Base-by-base conservation (phyloP, 2,797 vertebrate species). In the Hippoglossus hippoglossus region DNA sequence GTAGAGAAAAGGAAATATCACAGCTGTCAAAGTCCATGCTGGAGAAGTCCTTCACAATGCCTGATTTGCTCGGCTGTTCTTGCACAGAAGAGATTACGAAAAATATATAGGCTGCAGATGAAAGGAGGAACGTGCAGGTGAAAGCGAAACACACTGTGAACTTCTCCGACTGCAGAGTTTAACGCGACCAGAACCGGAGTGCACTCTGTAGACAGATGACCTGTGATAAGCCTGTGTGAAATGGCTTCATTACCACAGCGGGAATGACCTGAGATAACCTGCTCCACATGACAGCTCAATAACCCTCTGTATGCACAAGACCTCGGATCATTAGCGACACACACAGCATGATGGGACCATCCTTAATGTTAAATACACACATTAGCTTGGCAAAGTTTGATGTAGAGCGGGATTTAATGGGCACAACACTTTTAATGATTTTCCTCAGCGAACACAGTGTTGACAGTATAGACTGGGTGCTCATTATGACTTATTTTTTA, bases 351-450 rank as follows among this genome's bases (percentile, higher is more conserved):
- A 54, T 63, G 16, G 5, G 36, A 18, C 11, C 6, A 56, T 8
- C 63, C 56, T 69, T 41, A 28, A 50, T 62, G 18, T 71, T 67
- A 53, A 63, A 53, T n/a, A 67, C 75, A 25, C 67, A 61, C 55
- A 36, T 62, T 75, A 76, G 34, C 25, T 18, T 19, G 25, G 9
- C 59, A 63, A 73, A 51, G 50, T 54, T 59, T 72, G 66, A 69
- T 24, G 52, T 57, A 24, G 50, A 77, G 73, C 41, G 9, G 4
- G 22, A 31, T 71, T 67, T 76, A 74, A 74, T 67, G 71, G 66
- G 72, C 67, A 63, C n/a, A 59, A 63, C 54, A 55, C 68, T 67
- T 51, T 46, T 36, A 75, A 49, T 72, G 67, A 71, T 83, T 80
- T 66, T 56, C 49, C 47, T 52, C 53, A 44, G 52, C 19, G 46